Evolutionary conservation across 2,113 vertebrate species (phyloP), one percentile per base, ranked within the genome.

Genomic region (Sitta europaea): DNA sequence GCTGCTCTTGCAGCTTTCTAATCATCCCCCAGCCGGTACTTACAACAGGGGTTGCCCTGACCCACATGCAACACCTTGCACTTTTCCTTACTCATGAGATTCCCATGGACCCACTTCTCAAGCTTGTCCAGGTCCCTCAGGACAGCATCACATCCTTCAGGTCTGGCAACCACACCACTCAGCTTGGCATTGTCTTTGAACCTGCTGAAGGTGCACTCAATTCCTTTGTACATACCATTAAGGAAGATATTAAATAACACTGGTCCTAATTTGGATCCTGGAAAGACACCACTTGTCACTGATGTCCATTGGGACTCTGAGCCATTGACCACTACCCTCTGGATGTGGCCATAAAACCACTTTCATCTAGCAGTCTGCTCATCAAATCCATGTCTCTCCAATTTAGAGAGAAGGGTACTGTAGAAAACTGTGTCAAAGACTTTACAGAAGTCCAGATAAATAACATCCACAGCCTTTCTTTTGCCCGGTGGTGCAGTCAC

Each of bases 401-500:
- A 22, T 33, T 58, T 59, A 43, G 27, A 58, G 31, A 58, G 31
- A 58, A 22, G 1, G 5, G 1, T 42, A 50, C 31, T 58, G 43
- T 50, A 47, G 43, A 57, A 58, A 66, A 35, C 3, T 0, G 0
- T 22, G 27, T 33, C 22, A 27, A 86, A 66, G 5, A 5, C 33
- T 58, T 86, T 51, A 22, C 53, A 43, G 25, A 75, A 75, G 3
- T 35, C 35, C 51, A 50, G 14, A 43, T 43, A 76, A 66, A 51
- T 36, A 33, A 43, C 18, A 59, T 36, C 7, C 9, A 36, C 8
- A 36, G 22, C 6, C 27, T 11, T 51, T 43, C 36, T 27, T 57
- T 76, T 51, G 25, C 7, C 21, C 36, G 58, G 11, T 50, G 31
- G 35, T 25, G 10, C 35, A 35, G 51, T 17, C 31, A 42, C 17